Conservation (phyloP, 2,888 invertebrate genomes). For the Cephus pygmeus region DNA sequence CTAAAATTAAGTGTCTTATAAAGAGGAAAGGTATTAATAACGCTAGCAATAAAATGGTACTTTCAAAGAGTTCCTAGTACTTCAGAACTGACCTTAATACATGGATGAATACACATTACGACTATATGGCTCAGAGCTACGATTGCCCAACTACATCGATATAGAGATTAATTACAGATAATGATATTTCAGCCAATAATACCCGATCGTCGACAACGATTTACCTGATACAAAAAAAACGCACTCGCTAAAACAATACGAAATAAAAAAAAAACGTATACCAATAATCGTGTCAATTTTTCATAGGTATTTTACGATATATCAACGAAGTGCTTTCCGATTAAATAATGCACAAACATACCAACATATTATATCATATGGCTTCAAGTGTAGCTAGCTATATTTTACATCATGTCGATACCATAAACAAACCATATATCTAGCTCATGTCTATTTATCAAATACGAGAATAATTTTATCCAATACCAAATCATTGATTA, state of each 20-base stretch:
- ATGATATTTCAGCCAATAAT: neutral
- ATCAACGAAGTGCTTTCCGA: neutral
- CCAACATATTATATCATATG: neutral
- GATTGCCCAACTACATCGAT: neutral
- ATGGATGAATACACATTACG: neutral
- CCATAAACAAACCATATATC: neutral
- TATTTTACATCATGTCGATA: neutral
- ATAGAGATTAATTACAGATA: neutral
- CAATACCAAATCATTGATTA: neutral
- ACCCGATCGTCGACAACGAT: neutral
- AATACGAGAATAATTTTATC: neutral
- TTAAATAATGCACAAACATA: neutral
- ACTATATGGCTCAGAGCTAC: neutral
- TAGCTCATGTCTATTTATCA: neutral
- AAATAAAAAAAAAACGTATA: neutral
- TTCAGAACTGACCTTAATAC: neutral
- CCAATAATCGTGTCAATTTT: neutral
- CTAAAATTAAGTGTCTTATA: constrained; percentile 56
- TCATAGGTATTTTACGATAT: neutral
- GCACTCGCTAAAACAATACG: neutral
- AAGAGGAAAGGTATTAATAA: constrained; percentile 53
- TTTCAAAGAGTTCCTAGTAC: neutral
- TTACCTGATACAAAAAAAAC: neutral
- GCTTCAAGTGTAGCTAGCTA: neutral
- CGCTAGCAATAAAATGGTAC: constrained; percentile 17